phyloP scores from a whole-genome alignment of 2,888 invertebrate species.

The Luperina nickerlii region DNA sequence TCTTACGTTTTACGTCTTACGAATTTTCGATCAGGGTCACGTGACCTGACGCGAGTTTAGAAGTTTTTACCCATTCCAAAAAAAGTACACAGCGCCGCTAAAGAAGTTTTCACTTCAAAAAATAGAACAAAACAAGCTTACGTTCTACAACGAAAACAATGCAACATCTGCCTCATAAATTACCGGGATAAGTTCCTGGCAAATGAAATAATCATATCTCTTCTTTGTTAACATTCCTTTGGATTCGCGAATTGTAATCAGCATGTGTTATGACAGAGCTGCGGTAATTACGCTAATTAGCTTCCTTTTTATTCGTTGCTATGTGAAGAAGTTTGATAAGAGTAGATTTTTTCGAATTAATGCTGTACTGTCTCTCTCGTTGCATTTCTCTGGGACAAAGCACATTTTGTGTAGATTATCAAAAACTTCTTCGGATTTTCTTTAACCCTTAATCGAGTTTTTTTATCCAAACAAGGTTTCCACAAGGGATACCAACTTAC shows the following conservation, averaged over 20 bases:
- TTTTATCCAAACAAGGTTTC: slow-evolving; percentile 21
- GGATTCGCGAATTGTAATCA: slow-evolving; percentile 51
- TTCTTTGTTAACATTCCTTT: slow-evolving; percentile 52
- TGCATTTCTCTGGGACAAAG: not conserved
- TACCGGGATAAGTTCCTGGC: slow-evolving; percentile 43
- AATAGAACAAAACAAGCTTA: slow-evolving; percentile 61
- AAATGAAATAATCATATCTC: slow-evolving; percentile 51
- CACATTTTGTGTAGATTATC: not conserved
- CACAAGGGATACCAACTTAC: slow-evolving; percentile 35
- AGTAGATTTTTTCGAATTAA: slow-evolving; percentile 2
- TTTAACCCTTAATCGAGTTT: not conserved
- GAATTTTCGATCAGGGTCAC: no score
- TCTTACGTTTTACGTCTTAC: no score
- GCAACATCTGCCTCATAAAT: slow-evolving; percentile 43
- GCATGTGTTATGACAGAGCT: slow-evolving; percentile 55
- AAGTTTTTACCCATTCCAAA: no score
- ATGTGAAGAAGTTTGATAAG: slow-evolving; percentile 11
- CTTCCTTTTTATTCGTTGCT: slow-evolving; percentile 40
- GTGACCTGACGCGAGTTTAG: no score
- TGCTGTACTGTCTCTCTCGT: not conserved
- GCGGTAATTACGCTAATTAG: slow-evolving; percentile 68
- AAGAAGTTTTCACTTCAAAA: no score
- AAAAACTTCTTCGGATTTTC: not conserved
- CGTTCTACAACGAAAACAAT: slow-evolving; percentile 30
- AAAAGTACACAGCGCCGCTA: no score